Conservation (phyloP, 2,113 vertebrate species). For the Cyphomyrus plagiostoma region DNA sequence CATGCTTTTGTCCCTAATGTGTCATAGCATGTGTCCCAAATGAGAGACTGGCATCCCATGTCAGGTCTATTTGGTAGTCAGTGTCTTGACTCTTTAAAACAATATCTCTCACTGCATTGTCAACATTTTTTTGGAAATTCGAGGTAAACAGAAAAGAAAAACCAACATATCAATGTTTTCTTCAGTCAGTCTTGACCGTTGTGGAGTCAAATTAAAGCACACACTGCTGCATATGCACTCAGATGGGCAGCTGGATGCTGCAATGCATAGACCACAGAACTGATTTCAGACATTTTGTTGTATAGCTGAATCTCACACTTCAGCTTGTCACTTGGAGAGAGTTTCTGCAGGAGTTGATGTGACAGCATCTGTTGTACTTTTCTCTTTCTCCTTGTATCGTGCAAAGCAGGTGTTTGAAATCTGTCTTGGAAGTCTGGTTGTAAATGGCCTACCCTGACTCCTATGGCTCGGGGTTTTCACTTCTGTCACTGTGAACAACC, state of each 20-base stretch:
- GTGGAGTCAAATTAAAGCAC: neutral
- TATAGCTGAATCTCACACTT: slow-evolving; percentile 13
- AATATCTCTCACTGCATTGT: neutral
- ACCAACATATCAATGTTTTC: neutral
- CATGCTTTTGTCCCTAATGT: neutral
- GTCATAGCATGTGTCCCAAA: neutral
- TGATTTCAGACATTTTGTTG: slow-evolving; percentile 22
- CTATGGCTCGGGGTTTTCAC: neutral
- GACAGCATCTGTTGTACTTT: neutral
- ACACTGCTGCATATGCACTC: neutral
- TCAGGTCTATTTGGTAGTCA: neutral
- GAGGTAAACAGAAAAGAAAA: neutral
- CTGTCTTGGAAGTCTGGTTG: slow-evolving; percentile 5
- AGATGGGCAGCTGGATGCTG: slow-evolving; percentile 10
- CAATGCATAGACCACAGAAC: slow-evolving; percentile 23
- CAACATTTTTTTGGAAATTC: neutral
- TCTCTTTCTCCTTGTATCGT: slow-evolving; percentile 9
- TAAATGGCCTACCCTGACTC: neutral
- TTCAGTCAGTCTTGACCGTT: neutral
- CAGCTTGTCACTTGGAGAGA: neutral
- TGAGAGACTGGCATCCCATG: neutral
- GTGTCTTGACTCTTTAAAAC: neutral
- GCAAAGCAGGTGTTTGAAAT: slow-evolving; percentile 19
- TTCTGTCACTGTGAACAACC: neutral
- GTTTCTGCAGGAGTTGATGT: neutral